Evolutionary conservation across 2,113 vertebrate species (phyloP).

Genomic region (Poeciliopsis turrubarensis): DNA sequence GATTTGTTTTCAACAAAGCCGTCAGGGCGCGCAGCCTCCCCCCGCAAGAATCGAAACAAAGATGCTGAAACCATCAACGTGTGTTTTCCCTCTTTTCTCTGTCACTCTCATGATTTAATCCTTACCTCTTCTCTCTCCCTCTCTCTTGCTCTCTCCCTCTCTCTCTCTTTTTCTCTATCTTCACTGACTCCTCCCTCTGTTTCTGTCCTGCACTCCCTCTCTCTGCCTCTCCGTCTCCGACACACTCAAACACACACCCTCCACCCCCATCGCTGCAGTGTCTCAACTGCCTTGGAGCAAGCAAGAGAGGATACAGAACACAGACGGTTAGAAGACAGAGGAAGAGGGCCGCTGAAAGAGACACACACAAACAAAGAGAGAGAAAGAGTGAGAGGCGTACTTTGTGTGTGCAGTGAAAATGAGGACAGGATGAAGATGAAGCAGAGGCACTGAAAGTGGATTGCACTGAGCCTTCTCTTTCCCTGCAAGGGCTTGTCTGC

Average conservation of each 20-base stretch:
- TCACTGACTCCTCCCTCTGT: slow-evolving; percentile 77
- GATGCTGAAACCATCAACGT: slow-evolving; percentile 50
- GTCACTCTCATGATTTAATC: slow-evolving; percentile 77
- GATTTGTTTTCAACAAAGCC: slow-evolving; percentile 23
- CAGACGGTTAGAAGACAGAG: slow-evolving; percentile 72
- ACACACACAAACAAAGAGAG: slow-evolving; percentile 16
- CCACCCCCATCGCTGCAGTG: slow-evolving; percentile 85
- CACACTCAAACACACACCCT: slow-evolving; percentile 77
- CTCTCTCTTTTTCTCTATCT: slow-evolving; percentile 58
- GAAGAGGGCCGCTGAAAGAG: slow-evolving; percentile 51
- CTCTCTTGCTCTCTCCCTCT: slow-evolving; percentile 24
- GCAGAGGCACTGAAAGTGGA: slow-evolving; percentile 74
- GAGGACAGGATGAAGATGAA: slow-evolving; percentile 74
- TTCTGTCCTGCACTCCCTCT: slow-evolving; percentile 73
- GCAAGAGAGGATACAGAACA: slow-evolving; percentile 80
- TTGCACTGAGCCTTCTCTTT: slow-evolving; percentile 69
- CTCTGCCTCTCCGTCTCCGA: slow-evolving; percentile 71
- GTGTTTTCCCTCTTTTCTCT: slow-evolving; percentile 50
- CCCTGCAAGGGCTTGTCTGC: slow-evolving; percentile 78
- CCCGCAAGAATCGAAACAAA: slow-evolving; percentile 44
- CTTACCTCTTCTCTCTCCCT: slow-evolving; percentile 59
- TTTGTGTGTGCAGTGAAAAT: slow-evolving; percentile 45
- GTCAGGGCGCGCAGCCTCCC: slow-evolving; percentile 18
- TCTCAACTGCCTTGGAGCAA: slow-evolving; percentile 84
- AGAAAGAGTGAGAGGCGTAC: slow-evolving; percentile 2